Evolutionary conservation across 2,888 invertebrate species (phyloP), one percentile per base, ranked within the genome.

Genomic region (Sarcophaga caerulescens): DNA sequence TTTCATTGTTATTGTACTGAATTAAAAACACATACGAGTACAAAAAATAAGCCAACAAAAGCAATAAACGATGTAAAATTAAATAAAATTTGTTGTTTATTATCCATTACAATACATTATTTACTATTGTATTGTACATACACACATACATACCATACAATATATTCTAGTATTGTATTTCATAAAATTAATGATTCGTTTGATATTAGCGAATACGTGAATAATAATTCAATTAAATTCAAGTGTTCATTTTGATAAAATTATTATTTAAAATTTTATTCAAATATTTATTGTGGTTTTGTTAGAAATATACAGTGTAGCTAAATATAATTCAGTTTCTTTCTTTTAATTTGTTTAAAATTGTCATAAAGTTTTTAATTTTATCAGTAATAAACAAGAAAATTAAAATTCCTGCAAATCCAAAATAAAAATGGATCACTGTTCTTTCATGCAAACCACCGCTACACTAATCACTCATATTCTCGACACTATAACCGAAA

Each of bases 111-210:
- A 45, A 19, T 11, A 66, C 52, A 60, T n/a, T 23, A 44, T 14
- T 81, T 57, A 3, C 0, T 62, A 63, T 78, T 78, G 44, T 52
- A 5, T 35, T 6, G 6, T 35, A 35, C 35, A 35, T 35, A 35
- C 35, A 35, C 8, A 35, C 35, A 35, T 35, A 35, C 35, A 35
- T 35, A 6, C 35, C 6, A 35, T 35, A 35, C 0, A 35, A 35
- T 35, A 35, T 35, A 35, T 52, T 14, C 4, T 52, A 25, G 11
- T 69, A 69, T 77, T 85, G 59, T 83, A 52, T 82, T 73, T 23
- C 12, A 23, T 52, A 35, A 52, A 85, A 71, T 83, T 73, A 83
- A 80, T 85, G 66, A 76, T 45, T 73, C 60, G 21, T 77, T 45
- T 76, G 57, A 66, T 66, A 60, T 23, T 75, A 44, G 21, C 23